phyloP scores from a whole-genome alignment of 2,888 invertebrate genomes.

The Drosophila mimetica region DNA sequence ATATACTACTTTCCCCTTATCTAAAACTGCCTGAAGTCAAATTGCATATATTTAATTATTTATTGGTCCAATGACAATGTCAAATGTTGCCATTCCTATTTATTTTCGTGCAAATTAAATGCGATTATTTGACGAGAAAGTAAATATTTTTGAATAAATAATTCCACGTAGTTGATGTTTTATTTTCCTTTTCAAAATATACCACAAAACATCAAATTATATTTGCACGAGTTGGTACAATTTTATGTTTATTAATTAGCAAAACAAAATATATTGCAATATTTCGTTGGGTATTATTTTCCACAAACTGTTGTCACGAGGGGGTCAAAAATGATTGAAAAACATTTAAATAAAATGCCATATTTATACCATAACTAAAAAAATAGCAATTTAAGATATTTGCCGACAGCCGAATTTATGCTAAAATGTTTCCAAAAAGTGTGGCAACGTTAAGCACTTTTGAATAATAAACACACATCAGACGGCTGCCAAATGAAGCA shows the following conservation, averaged over 20 bases:
- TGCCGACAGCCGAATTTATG: not conserved
- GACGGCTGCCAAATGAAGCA: constrained; percentile 8
- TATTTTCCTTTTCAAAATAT: not conserved
- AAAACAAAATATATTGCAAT: too few species aligned
- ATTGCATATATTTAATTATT: not conserved
- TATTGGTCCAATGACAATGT: not conserved
- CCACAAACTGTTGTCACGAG: too few species aligned
- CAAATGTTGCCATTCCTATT: not conserved
- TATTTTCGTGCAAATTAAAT: not conserved
- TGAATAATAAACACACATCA: not conserved
- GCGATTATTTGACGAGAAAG: not conserved
- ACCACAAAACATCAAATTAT: not conserved
- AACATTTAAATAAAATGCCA: not conserved
- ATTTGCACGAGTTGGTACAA: not conserved
- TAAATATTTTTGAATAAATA: not conserved
- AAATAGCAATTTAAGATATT: not conserved
- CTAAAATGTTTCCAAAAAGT: not conserved
- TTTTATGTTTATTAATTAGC: not conserved
- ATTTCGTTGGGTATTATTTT: too few species aligned
- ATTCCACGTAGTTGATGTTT: not conserved
- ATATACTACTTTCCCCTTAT: too few species aligned
- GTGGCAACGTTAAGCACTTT: not conserved
- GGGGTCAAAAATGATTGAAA: too few species aligned
- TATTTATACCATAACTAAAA: not conserved
- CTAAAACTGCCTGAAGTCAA: not conserved